These are phyloP conservation scores for Caenorhabditis zanzibari DNA, from an alignment of 2,888 invertebrate species.

Conservation along the genomic window DNA sequence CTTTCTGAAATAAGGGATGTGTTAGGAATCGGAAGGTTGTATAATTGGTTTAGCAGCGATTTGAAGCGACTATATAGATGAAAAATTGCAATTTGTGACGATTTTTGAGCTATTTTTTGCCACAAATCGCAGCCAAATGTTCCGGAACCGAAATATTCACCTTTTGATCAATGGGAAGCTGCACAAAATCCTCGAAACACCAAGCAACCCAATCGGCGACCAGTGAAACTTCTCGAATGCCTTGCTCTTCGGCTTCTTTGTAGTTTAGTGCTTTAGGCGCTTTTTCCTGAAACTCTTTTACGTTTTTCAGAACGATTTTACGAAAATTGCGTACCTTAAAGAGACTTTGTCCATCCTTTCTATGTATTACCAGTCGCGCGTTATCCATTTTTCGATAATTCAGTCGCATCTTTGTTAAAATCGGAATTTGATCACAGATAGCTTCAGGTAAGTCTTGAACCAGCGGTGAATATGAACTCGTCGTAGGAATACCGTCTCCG, in stretches of 20 bases:
- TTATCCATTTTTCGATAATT: constrained; percentile 64
- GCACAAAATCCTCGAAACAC: constrained; percentile 60
- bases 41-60: no score
- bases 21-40: not conserved
- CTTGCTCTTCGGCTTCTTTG: constrained; percentile 42
- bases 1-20: constrained; percentile 38
- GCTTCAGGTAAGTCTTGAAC: constrained; percentile 14
- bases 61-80: no score
- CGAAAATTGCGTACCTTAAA: constrained; percentile 13
- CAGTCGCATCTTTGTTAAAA: constrained; percentile 44
- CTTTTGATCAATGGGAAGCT: constrained; percentile 57
- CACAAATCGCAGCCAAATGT: not conserved
- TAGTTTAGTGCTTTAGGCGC: constrained; percentile 48
- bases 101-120: not conserved
- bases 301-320: no score
- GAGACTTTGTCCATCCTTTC: constrained; percentile 59
- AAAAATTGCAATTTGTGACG: no score
- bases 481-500: not conserved
- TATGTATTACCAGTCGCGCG: constrained; percentile 52
- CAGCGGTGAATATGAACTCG: not conserved
- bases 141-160: constrained; percentile 3
- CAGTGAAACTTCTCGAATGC: constrained; percentile 48
- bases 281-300: not conserved
- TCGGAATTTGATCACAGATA: constrained; percentile 39
- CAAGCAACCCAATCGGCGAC: constrained; percentile 62